Conservation (phyloP, 2,113 vertebrate species). For the Donacobius atricapilla region DNA sequence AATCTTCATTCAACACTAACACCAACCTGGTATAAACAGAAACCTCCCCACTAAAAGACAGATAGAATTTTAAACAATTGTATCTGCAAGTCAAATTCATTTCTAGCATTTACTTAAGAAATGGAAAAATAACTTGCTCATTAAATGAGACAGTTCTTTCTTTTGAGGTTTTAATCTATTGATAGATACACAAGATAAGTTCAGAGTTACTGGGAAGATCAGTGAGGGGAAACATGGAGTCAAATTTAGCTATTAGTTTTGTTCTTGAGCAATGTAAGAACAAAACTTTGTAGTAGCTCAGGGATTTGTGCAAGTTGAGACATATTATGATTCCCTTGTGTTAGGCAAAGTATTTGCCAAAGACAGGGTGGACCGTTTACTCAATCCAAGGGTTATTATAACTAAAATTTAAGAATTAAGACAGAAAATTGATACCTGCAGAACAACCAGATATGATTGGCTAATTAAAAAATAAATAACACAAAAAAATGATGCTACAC, state of each 20-base stretch:
- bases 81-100: not conserved
- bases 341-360: not conserved
- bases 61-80: constrained; percentile 30
- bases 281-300: not conserved
- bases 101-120: constrained; percentile 32
- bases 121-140: not conserved
- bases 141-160: not conserved
- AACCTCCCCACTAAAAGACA: not conserved
- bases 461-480: not conserved
- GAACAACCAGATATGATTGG: not conserved
- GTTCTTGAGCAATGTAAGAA: not conserved
- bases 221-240: not conserved
- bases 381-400: not conserved
- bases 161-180: not conserved
- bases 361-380: not conserved
- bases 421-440: not conserved
- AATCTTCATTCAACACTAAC: constrained; percentile 17
- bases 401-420: not conserved
- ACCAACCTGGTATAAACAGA: constrained; percentile 12
- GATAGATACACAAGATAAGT: not conserved
- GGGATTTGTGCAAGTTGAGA: not conserved
- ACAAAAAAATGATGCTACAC: not conserved
- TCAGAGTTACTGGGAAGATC: not conserved
- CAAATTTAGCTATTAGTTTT: not conserved
- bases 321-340: not conserved